Evolutionary conservation across 2,888 invertebrate species (phyloP).

Genomic region (Epsilonema sp.): DNA sequence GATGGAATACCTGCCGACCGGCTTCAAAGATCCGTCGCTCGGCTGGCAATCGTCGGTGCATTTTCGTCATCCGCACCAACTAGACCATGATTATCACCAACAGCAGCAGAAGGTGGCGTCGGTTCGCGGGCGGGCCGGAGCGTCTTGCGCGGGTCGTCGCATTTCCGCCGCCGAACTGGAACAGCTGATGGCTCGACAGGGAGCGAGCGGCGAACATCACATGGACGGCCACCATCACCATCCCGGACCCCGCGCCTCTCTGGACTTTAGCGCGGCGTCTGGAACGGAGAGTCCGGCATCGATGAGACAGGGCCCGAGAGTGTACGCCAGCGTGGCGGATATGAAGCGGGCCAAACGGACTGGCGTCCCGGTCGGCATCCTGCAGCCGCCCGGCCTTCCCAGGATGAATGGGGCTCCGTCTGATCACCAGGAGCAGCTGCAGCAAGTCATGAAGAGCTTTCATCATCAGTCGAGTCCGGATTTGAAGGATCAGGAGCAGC

Average conservation of each 20-base stretch:
- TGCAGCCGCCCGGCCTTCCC: constrained; percentile 37
- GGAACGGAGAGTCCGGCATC: neutral
- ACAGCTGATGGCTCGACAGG: constrained; percentile 68
- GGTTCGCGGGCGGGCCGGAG: constrained; percentile 65
- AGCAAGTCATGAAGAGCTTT: neutral
- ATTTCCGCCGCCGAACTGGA: constrained; percentile 77
- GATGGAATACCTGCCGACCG: constrained; percentile 5
- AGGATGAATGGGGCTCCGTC: too few species aligned
- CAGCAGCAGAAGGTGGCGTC: constrained; percentile 42
- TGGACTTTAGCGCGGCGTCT: neutral
- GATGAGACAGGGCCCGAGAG: constrained; percentile 30
- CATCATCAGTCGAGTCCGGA: too few species aligned
- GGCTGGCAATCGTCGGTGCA: too few species aligned
- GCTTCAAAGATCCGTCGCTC: too few species aligned
- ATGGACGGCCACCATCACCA: constrained; percentile 10
- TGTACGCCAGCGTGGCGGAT: constrained; percentile 80
- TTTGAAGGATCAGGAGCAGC: neutral
- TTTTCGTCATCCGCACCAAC: neutral
- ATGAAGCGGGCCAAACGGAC: constrained; percentile 61
- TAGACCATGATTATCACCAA: constrained; percentile 16
- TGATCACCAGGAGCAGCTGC: constrained; percentile 54
- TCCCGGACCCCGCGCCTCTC: too few species aligned
- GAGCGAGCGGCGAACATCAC: constrained; percentile 5
- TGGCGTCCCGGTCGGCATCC: constrained; percentile 18
- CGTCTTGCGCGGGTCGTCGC: constrained; percentile 35